Evolutionary conservation across 2,888 invertebrate genomes (phyloP), one percentile per base, ranked within the genome.

Genomic region (Troides aeacus): DNA sequence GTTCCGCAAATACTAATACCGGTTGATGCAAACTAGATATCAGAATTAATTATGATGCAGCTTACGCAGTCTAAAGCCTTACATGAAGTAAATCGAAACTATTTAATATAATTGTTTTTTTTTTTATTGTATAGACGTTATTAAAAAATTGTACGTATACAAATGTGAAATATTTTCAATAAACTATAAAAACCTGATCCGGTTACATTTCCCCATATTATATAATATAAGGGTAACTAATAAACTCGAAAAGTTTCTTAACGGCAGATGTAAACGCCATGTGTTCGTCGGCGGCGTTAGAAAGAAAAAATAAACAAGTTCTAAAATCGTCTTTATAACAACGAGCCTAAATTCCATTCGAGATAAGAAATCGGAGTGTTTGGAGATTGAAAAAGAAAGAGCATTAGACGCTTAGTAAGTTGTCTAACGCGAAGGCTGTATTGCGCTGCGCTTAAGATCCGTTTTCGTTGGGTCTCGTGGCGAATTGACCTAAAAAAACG

Each of bases 251-350:
- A 61, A 70, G 36, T 64, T 66, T 67, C 64, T 60, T 67, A 71
- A 65, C 67, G 75, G 79, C 84, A 84, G 84, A 83, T 84, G 84
- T 74, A 70, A 76, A 75, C 75, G 75, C 77, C 80, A 79, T 79
- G 75, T 80, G 82, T 74, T 74, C 66, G 69, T 73, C 70, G 72
- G 72, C 72, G 70, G 73, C 72, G 73, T 81, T 80, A 80, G 78
- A 79, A 79, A 80, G 78, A 79, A 79, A 78, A 79, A 77, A 77
- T 77, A 73, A 58, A 72, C 66, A 56, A 68, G 60, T 68, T 71
- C 64, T 66, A 66, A 68, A 71, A 71, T 68, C 46, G 71, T 59
- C 71, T 63, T 63, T 70, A 70, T 66, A 63, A 64, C 71, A 71
- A 64, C 70, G 62, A 42, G 50, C 58, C 67, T 64, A 67, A 71